Evolutionary conservation across 2,888 invertebrate genomes (phyloP).

Genomic region (Abrostola tripartita): DNA sequence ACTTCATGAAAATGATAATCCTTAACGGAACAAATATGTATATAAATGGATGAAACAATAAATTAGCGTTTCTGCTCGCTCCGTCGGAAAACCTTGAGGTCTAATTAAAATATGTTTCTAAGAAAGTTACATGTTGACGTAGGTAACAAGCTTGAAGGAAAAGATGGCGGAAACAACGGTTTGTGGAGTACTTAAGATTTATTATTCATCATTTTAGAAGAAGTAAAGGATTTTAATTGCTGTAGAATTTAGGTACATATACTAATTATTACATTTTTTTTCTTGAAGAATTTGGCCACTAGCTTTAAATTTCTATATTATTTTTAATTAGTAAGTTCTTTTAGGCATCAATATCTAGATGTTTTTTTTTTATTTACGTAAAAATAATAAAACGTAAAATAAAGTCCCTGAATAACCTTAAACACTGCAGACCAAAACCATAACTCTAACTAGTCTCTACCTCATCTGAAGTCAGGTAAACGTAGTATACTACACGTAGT

Average conservation of each 20-base stretch:
- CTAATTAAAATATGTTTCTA: slow-evolving; percentile 49
- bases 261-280: too few relatives aligned
- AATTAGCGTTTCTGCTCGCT: slow-evolving; percentile 6
- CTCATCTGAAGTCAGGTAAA: too few relatives aligned
- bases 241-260: too few relatives aligned
- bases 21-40: background rate
- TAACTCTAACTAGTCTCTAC: too few relatives aligned
- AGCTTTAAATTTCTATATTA: too few relatives aligned
- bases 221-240: too few relatives aligned
- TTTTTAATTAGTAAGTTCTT: too few relatives aligned
- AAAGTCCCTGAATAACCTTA: too few relatives aligned
- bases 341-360: too few relatives aligned
- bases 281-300: too few relatives aligned
- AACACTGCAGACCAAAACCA: background rate
- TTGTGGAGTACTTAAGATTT: background rate
- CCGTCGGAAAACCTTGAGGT: slow-evolving; percentile 8
- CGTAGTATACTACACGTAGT: background rate
- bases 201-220: background rate
- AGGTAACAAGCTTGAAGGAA: background rate
- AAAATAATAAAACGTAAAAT: too few relatives aligned
- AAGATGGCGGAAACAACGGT: slow-evolving; percentile 11
- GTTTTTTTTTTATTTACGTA: too few relatives aligned
- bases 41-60: slow-evolving; percentile 20
- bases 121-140: slow-evolving; percentile 2
- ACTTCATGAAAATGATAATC: background rate